Percentiles rank a stretch among this genome's conserved stretches.
Conservation (phyloP, 2,888 invertebrate genomes). For the Clusia tigrina region DNA sequence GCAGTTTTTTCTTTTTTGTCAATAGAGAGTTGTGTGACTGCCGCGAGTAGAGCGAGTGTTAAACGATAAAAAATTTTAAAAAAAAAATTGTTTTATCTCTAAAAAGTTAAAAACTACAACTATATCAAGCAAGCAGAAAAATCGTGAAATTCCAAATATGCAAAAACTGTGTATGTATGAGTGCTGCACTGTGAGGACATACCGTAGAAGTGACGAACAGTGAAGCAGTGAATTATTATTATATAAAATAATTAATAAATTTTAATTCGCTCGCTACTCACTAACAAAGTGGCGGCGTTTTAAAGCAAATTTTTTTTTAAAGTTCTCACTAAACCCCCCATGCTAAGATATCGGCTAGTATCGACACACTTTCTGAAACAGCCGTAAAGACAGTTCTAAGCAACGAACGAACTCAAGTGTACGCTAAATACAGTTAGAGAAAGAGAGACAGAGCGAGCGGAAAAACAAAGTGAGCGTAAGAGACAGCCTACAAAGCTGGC, state of each 20-base stretch:
- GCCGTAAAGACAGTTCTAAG: slow-evolving; percentile 75
- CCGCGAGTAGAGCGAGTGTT: too few species aligned
- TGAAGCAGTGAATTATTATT: not conserved
- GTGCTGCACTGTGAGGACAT: slow-evolving; percentile 36
- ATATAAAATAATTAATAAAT: slow-evolving; percentile 43
- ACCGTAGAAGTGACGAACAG: not conserved
- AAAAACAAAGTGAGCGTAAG: slow-evolving; percentile 35
- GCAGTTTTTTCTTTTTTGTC: too few species aligned
- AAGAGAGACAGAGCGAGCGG: slow-evolving; percentile 19
- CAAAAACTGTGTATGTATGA: too few species aligned
- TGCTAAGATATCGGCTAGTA: slow-evolving; percentile 92
- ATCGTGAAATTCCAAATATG: too few species aligned
- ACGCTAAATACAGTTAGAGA: slow-evolving; percentile 31
- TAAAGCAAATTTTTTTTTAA: too few species aligned
- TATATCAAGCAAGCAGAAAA: too few species aligned
- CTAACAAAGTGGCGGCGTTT: slow-evolving; percentile 10
- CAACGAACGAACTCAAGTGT: slow-evolving; percentile 20
- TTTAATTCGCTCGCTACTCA: slow-evolving; percentile 22
- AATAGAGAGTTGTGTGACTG: too few species aligned
- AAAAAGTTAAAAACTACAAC: too few species aligned
- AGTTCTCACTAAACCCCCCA: too few species aligned
- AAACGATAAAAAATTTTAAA: too few species aligned
- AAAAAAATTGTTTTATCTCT: too few species aligned
- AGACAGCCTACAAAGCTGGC: slow-evolving; percentile 19
- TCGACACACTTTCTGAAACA: slow-evolving; percentile 93